Base-by-base conservation (phyloP, 1,140 invertebrate species). In the Arctopsyche grandis region DNA sequence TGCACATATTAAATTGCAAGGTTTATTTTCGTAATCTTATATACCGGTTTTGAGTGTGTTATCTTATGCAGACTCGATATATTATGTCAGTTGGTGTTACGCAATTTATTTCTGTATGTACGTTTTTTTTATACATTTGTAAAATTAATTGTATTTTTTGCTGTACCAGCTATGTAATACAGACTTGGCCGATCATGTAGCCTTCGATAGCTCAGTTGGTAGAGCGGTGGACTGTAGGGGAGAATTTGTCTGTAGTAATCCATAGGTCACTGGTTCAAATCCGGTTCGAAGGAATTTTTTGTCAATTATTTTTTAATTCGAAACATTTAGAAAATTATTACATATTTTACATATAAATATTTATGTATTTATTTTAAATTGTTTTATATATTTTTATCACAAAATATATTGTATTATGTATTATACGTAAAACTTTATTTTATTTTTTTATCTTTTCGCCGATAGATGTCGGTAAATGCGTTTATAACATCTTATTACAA, bases 121-220 rank as follows among this genome's bases (percentile, higher is more conserved):
- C n/a, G n/a, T n/a, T n/a, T n/a, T n/a, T n/a, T 38, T 38, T 38
- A 38, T 7, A 38, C 7, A 38, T 4, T 38, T 4, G 7, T 38
- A 38, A n/a, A n/a, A 38, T 38, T 38, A 38, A 38, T 38, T 38
- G 29, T 38, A 38, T 38, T 4, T 38, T 38, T 38, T 38, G 3
- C 7, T 38, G 29, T 38, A 38, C 29, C 3, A 52, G 48, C 48
- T 52, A 52, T 52, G 16, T 14, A 52, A 52, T 52, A 14, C 16
- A 16, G 48, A 5, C 22, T 12, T 1, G 9, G 7, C 22, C 24
- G 1, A 0, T 0, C 0, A 16, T 5, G n/a, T 71, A 44, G 87
- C 92, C 92, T 93, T 93, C 92, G 92, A 92, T 93, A 93, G 92
- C 92, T 94, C 93, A 94, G 93, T 94, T 94, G 93, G 93, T 94